Base-by-base conservation (phyloP, 2,797 vertebrate species). In the Myotis daubentonii region DNA sequence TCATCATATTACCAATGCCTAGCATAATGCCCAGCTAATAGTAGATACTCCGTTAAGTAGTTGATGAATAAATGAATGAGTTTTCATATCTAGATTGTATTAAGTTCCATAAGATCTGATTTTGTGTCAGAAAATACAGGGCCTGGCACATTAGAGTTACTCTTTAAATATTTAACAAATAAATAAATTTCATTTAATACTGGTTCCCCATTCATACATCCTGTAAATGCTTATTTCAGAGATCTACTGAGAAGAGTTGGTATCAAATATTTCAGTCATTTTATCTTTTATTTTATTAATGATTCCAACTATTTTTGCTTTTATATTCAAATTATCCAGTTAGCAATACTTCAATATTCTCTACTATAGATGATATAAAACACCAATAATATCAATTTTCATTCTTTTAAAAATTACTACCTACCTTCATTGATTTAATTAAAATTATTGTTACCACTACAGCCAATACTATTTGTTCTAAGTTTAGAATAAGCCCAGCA, bases 161-260 rank as follows among this genome's bases (percentile, higher is more conserved):
- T 95, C 76, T 93, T 91, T 55, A 88, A 90, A 83, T 88, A 86
- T 23, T 90, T 93, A 86, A 20, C 62, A 79, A 87, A 19, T 79
- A 79, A 88, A 68, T 70, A 82, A 80, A 65, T 81, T 68, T 95
- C 30, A 84, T 28, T 85, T 87, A 33, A 71, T 89, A 79, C 8
- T 33, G 30, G 68, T 81, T 71, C 76, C 17, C 36, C 33, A 85
- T 82, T 85, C 57, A 91, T 30, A 93, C 2, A 62, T 70, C 62
- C 82, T 4, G 4, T 47, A 78, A 88, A 11, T 25, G 30, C 20
- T 93, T 78, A 79, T 60, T 93, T 91, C 80, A 85, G 44, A 38
- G 19, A 92, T 51, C n/a, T 60, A 36, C 5, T 57, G 8, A 85
- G 41, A 87, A 53, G 7, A 11, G 38, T 20, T 72, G 7, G 0